Base-by-base conservation (phyloP, 2,113 vertebrate genomes). In the Lasiurus cinereus region DNA sequence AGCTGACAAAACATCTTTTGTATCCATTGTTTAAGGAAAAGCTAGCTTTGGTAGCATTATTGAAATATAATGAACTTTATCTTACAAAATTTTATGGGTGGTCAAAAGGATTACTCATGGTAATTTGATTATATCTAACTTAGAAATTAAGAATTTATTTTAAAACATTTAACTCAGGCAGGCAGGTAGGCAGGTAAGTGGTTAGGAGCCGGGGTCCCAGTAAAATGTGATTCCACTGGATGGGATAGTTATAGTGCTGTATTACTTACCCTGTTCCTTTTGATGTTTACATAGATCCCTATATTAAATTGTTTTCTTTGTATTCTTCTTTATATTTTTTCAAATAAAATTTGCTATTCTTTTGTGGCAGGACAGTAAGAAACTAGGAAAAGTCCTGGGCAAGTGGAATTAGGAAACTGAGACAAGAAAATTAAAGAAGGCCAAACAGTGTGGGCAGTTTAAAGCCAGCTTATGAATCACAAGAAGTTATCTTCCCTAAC, bases 1-100 rank as follows among this genome's bases (percentile, higher is more conserved):
- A 93, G 72, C 62, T 95, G 82, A 94, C 46, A 64, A 94, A 97
- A 97, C 83, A 96, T 95, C 94, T 97, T 88, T 84, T 43, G 56
- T 21, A 92, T 46, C 12, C 79, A 50, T 88, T 88, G 54, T 56
- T 88, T 59, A n/a, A 93, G 64, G 66, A 69, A 90, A 91, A 50
- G 13, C 19, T 92, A 43, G 33, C 29, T 90, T 92, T 85, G 31
- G 22, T 50, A 87, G 46, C 10, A 59, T 90, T 79, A 64, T 16
- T 92, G 66, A 88, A 33, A 74, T 87, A 85, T 59, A 6, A 74
- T 80, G 15, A 86, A 77, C 18, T 88, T 48, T 50, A 24, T 56
- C 29, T 59, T 80, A 48, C 31, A 73, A 8, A 82, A 62, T 59
- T 52, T 77, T 88, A 66, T 85, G 52, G 43, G 5, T 91, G 13